A percentile compares a stretch with the other conserved stretches of the same genome.
These are phyloP conservation scores for Allolobophora icterica DNA, from an alignment of 2,888 invertebrate genomes.

Conservation along the genomic window DNA sequence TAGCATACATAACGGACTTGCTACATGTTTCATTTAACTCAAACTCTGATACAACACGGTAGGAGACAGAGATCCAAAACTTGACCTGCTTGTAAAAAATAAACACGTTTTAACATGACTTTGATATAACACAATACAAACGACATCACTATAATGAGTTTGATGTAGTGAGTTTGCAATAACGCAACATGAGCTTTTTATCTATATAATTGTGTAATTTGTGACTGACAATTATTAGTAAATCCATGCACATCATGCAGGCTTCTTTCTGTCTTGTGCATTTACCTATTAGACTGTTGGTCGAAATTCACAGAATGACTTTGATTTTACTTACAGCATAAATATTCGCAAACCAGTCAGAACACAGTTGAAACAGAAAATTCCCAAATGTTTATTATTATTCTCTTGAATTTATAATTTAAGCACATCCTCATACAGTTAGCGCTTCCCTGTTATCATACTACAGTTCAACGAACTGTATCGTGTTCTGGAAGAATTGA, in stretches of 20 bases:
- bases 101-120: no score
- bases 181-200: no score
- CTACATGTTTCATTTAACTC: no score
- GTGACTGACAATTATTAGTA: not conserved
- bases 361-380: not conserved
- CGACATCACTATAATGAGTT: no score
- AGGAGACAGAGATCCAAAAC: no score
- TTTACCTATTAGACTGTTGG: not conserved
- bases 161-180: no score
- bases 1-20: no score
- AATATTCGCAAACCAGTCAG: not conserved
- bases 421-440: not conserved
- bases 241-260: not conserved
- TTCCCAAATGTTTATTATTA: not conserved
- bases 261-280: not conserved
- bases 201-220: not conserved
- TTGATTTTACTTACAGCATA: slow-evolving; percentile 8
- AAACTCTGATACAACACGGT: no score
- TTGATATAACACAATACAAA: no score
- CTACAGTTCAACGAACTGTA: slow-evolving; percentile 4
- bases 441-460: no score
- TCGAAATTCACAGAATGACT: not conserved
- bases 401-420: not conserved
- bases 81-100: no score
- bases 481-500: not conserved